These are phyloP conservation scores for Galaxea fascicularis DNA, from an alignment of 92 coral and sea anemone species.

Conservation along the genomic window DNA sequence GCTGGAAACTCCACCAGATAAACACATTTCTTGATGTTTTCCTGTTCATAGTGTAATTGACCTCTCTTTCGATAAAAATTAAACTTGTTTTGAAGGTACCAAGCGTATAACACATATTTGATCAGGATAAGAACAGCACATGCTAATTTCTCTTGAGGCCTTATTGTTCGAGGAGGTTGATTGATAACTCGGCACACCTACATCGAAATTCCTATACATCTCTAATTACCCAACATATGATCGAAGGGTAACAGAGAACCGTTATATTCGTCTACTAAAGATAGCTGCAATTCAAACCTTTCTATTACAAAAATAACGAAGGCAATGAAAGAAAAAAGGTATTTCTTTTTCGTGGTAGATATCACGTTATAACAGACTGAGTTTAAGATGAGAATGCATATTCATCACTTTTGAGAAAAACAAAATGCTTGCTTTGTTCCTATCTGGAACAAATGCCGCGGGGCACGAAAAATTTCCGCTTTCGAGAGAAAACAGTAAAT, in stretches of 20 bases:
- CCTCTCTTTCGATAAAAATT: not conserved
- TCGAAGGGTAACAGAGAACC: not conserved
- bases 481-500: slow-evolving; percentile 11
- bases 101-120: not conserved
- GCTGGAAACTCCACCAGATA: too few relatives aligned
- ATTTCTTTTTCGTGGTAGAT: not conserved
- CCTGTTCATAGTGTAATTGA: too few relatives aligned
- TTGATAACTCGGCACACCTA: not conserved
- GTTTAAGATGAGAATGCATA: not conserved
- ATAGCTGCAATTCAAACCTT: too few relatives aligned
- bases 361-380: not conserved
- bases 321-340: not conserved
- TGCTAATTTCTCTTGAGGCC: not conserved
- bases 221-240: not conserved
- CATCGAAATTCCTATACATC: not conserved
- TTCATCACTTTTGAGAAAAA: slow-evolving; percentile 9
- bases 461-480: slow-evolving; percentile 46
- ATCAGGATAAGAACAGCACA: not conserved
- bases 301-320: not conserved
- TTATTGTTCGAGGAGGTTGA: not conserved
- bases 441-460: not conserved
- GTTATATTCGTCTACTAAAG: too few relatives aligned
- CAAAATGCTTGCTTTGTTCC: not conserved
- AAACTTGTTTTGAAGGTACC: not conserved
- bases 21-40: too few relatives aligned